phyloP scores from a whole-genome alignment of 2,113 vertebrate species.

The Clarias gariepinus region DNA sequence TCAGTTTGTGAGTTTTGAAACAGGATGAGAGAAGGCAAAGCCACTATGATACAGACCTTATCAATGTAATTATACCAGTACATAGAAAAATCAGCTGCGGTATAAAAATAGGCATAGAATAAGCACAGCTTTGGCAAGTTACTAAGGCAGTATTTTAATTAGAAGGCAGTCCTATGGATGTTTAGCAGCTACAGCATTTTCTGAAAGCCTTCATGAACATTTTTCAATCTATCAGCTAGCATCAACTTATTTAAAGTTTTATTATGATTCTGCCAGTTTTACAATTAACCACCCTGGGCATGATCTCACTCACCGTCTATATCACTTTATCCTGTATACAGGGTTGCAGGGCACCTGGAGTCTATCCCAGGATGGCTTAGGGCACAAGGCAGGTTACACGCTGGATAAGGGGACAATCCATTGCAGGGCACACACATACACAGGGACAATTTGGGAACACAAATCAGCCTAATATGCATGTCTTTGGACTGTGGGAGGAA shows the following conservation, averaged over 20 bases:
- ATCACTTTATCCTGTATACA: too few relatives aligned
- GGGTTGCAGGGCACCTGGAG: too few relatives aligned
- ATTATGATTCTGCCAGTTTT: neutral
- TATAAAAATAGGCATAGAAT: neutral
- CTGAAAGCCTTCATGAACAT: neutral
- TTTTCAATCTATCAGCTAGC: neutral
- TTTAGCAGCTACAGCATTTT: neutral
- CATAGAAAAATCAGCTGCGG: neutral
- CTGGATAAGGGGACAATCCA: too few relatives aligned
- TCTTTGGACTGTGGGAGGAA: too few relatives aligned
- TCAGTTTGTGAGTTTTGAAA: slow-evolving; percentile 1
- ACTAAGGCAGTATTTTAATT: neutral
- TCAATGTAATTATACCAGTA: neutral
- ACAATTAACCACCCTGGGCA: neutral
- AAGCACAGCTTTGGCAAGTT: neutral
- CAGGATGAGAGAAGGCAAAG: neutral
- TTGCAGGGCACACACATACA: too few relatives aligned
- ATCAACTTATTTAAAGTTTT: neutral
- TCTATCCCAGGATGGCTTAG: too few relatives aligned
- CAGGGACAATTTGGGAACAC: too few relatives aligned
- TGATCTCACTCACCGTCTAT: neutral
- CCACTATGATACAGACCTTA: neutral
- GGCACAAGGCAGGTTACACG: too few relatives aligned
- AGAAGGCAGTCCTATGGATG: neutral
- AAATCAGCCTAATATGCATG: too few relatives aligned